A percentile compares a stretch with the other conserved stretches of the same genome.
phyloP scores from a whole-genome alignment of 2,888 invertebrate species.

The Brachyptera risi region DNA sequence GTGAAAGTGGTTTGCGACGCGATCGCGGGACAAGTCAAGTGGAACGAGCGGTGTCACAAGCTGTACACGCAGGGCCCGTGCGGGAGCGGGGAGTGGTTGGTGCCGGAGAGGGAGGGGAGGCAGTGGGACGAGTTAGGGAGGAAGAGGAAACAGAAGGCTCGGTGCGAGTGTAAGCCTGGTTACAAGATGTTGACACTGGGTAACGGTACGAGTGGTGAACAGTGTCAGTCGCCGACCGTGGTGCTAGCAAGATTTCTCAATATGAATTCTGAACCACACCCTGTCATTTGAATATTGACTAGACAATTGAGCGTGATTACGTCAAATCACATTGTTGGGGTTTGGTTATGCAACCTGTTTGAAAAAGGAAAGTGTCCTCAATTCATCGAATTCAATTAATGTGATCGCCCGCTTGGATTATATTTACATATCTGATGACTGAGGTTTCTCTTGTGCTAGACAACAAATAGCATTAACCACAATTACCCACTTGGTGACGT shows the following conservation, averaged over 20 bases:
- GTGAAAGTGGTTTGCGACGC: conserved; percentile 47
- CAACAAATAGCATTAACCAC: too few relatives aligned
- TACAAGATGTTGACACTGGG: conserved; percentile 46
- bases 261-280: conserved; percentile 20
- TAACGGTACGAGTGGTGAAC: conserved; percentile 39
- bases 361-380: too few relatives aligned
- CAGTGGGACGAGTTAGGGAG: conserved; percentile 34
- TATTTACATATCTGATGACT: too few relatives aligned
- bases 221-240: conserved; percentile 60
- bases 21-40: conserved; percentile 59
- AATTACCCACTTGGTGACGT: too few relatives aligned
- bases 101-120: conserved; percentile 50
- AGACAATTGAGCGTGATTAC: too few relatives aligned
- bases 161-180: conserved; percentile 69
- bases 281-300: too few relatives aligned
- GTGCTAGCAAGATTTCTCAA: conserved; percentile 62
- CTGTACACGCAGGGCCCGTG: conserved; percentile 77
- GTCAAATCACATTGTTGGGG: too few relatives aligned
- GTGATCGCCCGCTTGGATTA: too few relatives aligned
- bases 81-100: conserved; percentile 64
- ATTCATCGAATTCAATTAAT: too few relatives aligned
- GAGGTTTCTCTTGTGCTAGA: too few relatives aligned
- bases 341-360: too few relatives aligned
- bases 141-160: conserved; percentile 45
- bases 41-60: conserved; percentile 68